Percentiles rank a stretch among this genome's conserved stretches.
These are phyloP conservation scores for Cacoxenus indagator DNA, from an alignment of 2,888 invertebrate species.

Conservation along the genomic window DNA sequence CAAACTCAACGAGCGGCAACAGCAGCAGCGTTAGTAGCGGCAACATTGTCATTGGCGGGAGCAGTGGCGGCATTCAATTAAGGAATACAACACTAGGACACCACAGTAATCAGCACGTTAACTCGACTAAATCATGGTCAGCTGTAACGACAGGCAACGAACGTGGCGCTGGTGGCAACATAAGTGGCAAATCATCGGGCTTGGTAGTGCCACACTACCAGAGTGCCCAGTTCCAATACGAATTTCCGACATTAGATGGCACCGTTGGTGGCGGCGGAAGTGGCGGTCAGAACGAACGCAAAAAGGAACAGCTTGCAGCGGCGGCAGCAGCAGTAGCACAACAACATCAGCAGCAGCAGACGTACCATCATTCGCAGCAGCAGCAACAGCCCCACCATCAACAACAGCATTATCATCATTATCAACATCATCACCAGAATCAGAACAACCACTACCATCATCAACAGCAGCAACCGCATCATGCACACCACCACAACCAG, in stretches of 20 bases:
- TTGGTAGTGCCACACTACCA: conserved; percentile 78
- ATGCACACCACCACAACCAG: conserved; percentile 42
- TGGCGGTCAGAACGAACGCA: conserved; percentile 68
- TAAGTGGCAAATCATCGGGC: conserved; percentile 45
- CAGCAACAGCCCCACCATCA: conserved; percentile 44
- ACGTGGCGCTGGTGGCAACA: conserved; percentile 49
- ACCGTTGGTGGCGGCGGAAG: conserved; percentile 70
- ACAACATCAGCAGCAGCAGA: conserved; percentile 49
- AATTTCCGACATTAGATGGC: conserved; percentile 88
- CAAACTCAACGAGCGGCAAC: conserved; percentile 37
- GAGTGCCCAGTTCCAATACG: conserved; percentile 94
- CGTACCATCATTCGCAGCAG: conserved; percentile 49
- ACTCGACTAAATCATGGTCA: conserved; percentile 76
- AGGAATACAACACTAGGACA: conserved; percentile 14
- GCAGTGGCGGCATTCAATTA: conserved; percentile 39
- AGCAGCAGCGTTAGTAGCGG: conserved; percentile 5
- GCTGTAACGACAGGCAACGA: conserved; percentile 74
- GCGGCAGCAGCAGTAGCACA: conserved; percentile 28
- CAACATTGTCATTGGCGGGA: not conserved
- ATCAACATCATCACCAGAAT: conserved; percentile 41
- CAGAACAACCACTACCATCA: conserved; percentile 51
- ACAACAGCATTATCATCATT: conserved; percentile 42
- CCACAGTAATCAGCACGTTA: conserved; percentile 36
- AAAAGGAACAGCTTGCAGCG: conserved; percentile 45
- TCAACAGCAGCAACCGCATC: conserved; percentile 36